Evolutionary conservation across 2,888 invertebrate species (phyloP), one percentile per base, ranked within the genome.

Genomic region (Caenorhabditis parvicauda): DNA sequence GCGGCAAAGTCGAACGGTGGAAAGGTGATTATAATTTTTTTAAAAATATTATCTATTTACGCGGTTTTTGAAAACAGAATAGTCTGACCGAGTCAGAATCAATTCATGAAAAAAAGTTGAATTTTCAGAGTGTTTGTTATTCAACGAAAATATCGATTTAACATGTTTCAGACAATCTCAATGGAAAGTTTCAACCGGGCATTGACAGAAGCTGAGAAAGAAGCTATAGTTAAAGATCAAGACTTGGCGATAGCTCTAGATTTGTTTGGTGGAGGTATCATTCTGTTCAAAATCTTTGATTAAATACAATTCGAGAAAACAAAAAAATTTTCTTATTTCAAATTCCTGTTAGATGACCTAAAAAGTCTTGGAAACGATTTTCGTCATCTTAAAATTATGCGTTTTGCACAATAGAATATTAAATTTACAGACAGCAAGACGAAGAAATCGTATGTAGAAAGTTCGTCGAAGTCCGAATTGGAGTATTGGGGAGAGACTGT

Each of bases 181-280:
- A 66, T 72, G 70, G 72, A 72, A 45, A 64, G 61, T 39, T 61
- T 72, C 21, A 68, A 65, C 17, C 50, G 70, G 25, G 70, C 68
- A 32, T 53, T 70, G 56, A 70, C 61, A 2, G 56, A 59, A 3
- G 70, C 69, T 6, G 72, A 72, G 38, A 60, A 62, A 28, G 70
- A 72, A 38, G 70, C 53, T 9, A 28, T 69, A 22, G 70, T 70
- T 27, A 52, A 59, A 53, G 37, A 62, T 29, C 54, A 61, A 3
- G 72, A 72, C 41, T 35, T 64, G 14, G 54, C 48, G 21, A 50
- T 69, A 49, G 68, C 72, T n/a, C 52, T 55, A 2, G 72, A 72
- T 35, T 28, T 72, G 42, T 64, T 72, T 41, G 72, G 70, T 32
- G 60, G 38, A 28, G 56, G 32, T n/a, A 2, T n/a, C n/a, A n/a